phyloP scores from a whole-genome alignment of 1,140 invertebrate species.

The Ooceraea biroi region DNA sequence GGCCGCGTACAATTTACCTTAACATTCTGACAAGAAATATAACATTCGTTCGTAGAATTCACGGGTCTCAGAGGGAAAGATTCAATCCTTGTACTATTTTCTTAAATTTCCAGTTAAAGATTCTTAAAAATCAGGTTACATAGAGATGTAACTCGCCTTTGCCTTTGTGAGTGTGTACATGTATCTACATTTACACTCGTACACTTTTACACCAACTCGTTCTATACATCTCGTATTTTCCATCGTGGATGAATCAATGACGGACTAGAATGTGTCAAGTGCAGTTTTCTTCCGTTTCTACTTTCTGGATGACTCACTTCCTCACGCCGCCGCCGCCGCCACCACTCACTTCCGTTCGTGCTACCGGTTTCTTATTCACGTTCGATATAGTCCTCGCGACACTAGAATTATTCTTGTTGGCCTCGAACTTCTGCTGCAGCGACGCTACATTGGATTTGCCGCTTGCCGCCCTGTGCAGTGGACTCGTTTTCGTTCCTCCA shows the following conservation, averaged over 20 bases:
- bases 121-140: constrained; percentile 43
- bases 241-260: constrained; percentile 48
- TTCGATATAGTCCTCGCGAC: constrained; percentile 54
- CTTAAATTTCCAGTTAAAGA: constrained; percentile 39
- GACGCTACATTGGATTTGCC: constrained; percentile 90
- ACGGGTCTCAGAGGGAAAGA: constrained; percentile 44
- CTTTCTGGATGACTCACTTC: constrained; percentile 10
- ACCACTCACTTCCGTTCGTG: constrained; percentile 55
- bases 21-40: constrained; percentile 56
- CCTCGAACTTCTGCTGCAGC: constrained; percentile 91
- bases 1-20: constrained; percentile 25
- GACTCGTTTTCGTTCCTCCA: constrained; percentile 67
- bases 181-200: constrained; percentile 28
- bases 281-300: constrained; percentile 15
- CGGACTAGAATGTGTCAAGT: constrained; percentile 69
- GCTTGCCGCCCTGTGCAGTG: constrained; percentile 81
- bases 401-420: constrained; percentile 74
- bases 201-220: neutral
- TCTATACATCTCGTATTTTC: neutral
- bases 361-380: constrained; percentile 60
- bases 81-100: constrained; percentile 55
- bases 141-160: neutral
- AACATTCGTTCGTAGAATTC: constrained; percentile 50
- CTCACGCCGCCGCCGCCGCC: constrained; percentile 1
- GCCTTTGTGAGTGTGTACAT: neutral